Evolutionary conservation across 2,888 invertebrate species (phyloP), one percentile per base, ranked within the genome.

Genomic region (Trichogramma evanescens): DNA sequence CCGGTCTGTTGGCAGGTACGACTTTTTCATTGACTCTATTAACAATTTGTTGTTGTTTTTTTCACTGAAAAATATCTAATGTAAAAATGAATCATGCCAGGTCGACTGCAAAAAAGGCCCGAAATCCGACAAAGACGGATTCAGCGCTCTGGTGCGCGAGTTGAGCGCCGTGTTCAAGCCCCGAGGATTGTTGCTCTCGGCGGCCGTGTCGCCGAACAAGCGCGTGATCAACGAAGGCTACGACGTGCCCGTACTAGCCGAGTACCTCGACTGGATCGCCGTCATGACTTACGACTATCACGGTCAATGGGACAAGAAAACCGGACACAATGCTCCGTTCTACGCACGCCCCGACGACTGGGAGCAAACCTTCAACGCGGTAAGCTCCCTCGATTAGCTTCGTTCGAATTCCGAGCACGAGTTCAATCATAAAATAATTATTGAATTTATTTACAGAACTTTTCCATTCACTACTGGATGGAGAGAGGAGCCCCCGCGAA

Each of bases 201-300:
- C 93, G 1, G 93, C 93, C 3, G 93, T 93, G 0, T 92, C 93
- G 0, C 93, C 91, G 2, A 91, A 87, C 72, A 89, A 89, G 78
- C 84, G 85, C 65, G 91, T 94, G 1, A 86, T 93, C 55, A 91
- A 92, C 74, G 86, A 85, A 61, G 93, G 93, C 0, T 94, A 94
- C 72, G 89, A 94, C 70, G 88, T 94, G 0, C 86, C 89, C 0
- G 77, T 82, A 0, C 73, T 94, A n/a, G 86, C 89, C 0, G 80
- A 82, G 63, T 87, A 91, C 72, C 82, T 94, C 62, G 92, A 93
- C 74, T 93, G 93, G 91, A 92, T 95, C 66, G 87, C 93, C 0
- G 86, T 95, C 0, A 94, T 95, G 93, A 85, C 91, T 0, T 94
- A 94, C 72, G 94, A 95, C 72, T 93, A 89, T 72, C 93, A 93